These are phyloP conservation scores for Phania funesta DNA, from an alignment of 2,888 invertebrate species.

Conservation along the genomic window DNA sequence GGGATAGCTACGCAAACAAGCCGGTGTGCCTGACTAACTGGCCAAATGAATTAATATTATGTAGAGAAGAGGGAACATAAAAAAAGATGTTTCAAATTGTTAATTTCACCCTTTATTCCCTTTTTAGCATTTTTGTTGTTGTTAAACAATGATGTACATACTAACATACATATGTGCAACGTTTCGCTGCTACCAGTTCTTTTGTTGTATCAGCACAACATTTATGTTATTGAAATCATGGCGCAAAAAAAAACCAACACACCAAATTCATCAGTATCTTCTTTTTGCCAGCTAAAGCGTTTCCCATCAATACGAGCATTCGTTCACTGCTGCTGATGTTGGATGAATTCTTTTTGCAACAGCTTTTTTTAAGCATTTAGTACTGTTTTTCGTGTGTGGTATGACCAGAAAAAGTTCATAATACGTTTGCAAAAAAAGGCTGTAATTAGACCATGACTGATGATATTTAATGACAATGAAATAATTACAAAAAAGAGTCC, in stretches of 20 bases:
- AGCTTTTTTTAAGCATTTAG: background rate
- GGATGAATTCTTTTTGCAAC: conserved; percentile 6
- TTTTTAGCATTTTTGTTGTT: background rate
- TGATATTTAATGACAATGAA: conserved; percentile 67
- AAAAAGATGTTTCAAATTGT: conserved; percentile 68
- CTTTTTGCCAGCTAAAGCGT: conserved; percentile 5
- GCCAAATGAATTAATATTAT: conserved; percentile 51
- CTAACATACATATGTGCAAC: background rate
- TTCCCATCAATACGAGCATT: conserved; percentile 47
- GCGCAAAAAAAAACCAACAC: conserved; percentile 12
- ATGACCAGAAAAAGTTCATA: conserved; percentile 33
- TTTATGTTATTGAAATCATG: conserved; percentile 41
- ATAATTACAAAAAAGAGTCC: conserved; percentile 38
- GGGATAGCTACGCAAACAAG: conserved; percentile 4
- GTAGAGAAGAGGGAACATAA: background rate
- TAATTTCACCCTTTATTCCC: conserved; percentile 71
- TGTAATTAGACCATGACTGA: conserved; percentile 77
- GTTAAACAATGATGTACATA: background rate
- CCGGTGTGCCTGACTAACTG: conserved; percentile 17
- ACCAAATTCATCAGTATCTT: conserved; percentile 43
- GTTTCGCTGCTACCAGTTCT: conserved; percentile 42
- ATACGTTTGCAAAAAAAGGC: conserved; percentile 37
- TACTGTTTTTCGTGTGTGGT: conserved; percentile 27
- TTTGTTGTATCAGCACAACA: conserved; percentile 14
- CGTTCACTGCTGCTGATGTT: conserved; percentile 17